Evolutionary conservation across 2,113 vertebrate genomes (phyloP).

Genomic region (Burhinus oedicnemus): DNA sequence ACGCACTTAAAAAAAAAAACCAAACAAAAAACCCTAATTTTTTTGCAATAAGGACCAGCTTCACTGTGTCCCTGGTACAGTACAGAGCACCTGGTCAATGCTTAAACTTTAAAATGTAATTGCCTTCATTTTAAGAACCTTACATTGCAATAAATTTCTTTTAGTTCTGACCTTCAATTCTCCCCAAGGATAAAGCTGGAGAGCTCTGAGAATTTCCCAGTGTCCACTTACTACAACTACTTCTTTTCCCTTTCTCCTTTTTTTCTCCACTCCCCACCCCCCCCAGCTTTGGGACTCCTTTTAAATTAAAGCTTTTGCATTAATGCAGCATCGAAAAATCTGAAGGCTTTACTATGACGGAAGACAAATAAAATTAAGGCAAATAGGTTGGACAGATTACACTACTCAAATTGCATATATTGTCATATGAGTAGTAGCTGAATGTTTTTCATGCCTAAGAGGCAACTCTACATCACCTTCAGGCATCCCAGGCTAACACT

Average conservation of each 20-base stretch:
- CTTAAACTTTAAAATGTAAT: not conserved
- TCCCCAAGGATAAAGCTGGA: not conserved
- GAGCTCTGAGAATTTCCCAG: not conserved
- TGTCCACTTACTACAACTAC: not conserved
- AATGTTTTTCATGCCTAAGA: not conserved
- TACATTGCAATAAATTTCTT: not conserved
- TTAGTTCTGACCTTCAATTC: not conserved
- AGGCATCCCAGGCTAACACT: not conserved
- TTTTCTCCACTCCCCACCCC: rapidly evolving
- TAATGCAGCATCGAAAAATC: not conserved
- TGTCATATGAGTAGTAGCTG: not conserved
- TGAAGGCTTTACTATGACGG: not conserved
- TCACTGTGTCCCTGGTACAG: not conserved
- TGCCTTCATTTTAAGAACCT: not conserved
- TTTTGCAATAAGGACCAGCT: not conserved
- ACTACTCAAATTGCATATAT: not conserved
- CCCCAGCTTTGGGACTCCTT: not conserved
- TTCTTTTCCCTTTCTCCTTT: not conserved
- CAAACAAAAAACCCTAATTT: not conserved
- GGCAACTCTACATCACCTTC: not conserved
- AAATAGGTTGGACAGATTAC: not conserved
- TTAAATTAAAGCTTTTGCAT: not conserved
- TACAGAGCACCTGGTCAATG: not conserved
- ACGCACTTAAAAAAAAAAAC: not conserved
- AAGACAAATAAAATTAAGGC: not conserved